A percentile compares a stretch with the other conserved stretches of the same genome.
These are phyloP conservation scores for Meleagris gallopavo DNA, from an alignment of 2,113 vertebrate genomes.

Conservation along the genomic window DNA sequence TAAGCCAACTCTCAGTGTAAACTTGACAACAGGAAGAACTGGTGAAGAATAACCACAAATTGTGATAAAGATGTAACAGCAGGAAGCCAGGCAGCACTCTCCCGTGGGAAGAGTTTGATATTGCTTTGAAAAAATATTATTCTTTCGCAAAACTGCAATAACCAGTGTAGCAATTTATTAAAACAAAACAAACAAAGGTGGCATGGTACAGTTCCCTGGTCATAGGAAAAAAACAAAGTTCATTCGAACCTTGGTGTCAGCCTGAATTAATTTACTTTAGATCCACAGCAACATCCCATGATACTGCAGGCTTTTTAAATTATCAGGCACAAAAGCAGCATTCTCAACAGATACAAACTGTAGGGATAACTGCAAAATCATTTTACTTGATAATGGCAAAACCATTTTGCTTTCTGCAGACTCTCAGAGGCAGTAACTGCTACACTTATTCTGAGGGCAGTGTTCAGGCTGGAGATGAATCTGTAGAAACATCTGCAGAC, in stretches of 20 bases:
- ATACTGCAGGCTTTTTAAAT: constrained; percentile 9
- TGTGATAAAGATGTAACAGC: not conserved
- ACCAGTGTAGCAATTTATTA: not conserved
- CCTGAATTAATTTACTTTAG: constrained; percentile 27
- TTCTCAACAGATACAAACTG: constrained; percentile 41
- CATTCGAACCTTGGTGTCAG: not conserved
- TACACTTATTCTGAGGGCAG: not conserved
- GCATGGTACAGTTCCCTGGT: not conserved
- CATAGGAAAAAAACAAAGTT: not conserved
- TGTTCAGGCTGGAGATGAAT: not conserved
- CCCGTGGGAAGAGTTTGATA: not conserved
- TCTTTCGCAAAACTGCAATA: not conserved
- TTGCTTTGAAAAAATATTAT: not conserved
- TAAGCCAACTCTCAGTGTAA: not conserved
- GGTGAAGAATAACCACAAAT: not conserved
- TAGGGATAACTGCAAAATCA: not conserved
- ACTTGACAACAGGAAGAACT: not conserved
- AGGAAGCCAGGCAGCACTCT: not conserved
- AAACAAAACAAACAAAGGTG: not conserved
- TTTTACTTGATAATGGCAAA: not conserved
- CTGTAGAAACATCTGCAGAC: constrained; percentile 31
- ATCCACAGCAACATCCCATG: not conserved
- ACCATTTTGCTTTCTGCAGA: not conserved
- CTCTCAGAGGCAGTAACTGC: not conserved
- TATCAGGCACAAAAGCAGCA: constrained; percentile 43